Evolutionary conservation across 2,113 vertebrate species (phyloP).

Genomic region (Halcyon senegalensis): DNA sequence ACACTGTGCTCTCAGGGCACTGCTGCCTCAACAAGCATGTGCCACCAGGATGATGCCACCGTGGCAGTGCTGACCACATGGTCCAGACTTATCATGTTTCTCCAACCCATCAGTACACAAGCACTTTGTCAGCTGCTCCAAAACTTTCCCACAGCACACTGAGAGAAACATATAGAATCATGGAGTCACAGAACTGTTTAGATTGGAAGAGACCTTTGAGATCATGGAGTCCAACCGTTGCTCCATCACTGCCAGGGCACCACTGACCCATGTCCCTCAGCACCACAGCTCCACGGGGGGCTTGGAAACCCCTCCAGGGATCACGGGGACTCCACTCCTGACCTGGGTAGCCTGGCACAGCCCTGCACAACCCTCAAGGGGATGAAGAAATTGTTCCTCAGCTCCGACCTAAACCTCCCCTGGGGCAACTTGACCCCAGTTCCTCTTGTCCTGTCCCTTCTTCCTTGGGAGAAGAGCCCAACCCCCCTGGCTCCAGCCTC

Average conservation of each 20-base stretch:
- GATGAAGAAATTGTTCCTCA: no score
- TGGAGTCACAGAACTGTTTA: no score
- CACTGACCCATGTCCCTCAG: not conserved
- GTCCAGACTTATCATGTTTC: not conserved
- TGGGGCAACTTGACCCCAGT: no score
- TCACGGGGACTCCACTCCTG: no score
- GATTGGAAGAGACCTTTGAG: not conserved
- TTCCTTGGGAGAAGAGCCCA: no score
- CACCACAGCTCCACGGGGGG: no score
- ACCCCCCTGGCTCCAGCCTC: no score
- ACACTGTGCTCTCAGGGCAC: accelerated
- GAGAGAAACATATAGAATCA: not conserved
- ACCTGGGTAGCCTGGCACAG: no score
- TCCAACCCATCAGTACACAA: not conserved
- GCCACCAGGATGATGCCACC: not conserved
- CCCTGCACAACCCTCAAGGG: no score
- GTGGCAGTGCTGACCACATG: accelerated
- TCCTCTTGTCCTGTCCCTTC: no score
- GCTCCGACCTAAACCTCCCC: no score
- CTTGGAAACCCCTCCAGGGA: no score
- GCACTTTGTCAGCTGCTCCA: not conserved
- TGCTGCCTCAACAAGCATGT: accelerated
- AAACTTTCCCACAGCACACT: not conserved
- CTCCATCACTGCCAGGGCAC: not conserved
- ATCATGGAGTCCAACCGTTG: not conserved